Percentiles rank a stretch among this genome's conserved stretches.
phyloP scores from a whole-genome alignment of 2,113 vertebrate species.

The Chauna torquata region DNA sequence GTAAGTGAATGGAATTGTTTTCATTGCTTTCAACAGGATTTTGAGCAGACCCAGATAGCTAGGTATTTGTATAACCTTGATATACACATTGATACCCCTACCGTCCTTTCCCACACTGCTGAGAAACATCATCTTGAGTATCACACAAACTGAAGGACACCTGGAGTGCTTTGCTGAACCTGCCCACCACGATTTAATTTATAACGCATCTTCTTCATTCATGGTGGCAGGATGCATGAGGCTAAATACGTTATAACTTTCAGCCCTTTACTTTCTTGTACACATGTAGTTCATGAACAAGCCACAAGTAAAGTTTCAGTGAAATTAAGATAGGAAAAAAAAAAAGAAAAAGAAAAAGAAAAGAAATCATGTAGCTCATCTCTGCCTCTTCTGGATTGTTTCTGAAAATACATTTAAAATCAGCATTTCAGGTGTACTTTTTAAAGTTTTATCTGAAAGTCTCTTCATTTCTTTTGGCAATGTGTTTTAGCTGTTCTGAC shows the following conservation, averaged over 20 bases:
- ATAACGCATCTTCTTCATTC: not conserved
- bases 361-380: not conserved
- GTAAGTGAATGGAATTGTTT: not conserved
- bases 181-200: not conserved
- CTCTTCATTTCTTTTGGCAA: not conserved
- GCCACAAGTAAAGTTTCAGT: not conserved
- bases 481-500: not conserved
- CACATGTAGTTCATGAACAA: not conserved
- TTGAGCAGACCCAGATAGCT: not conserved
- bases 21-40: not conserved
- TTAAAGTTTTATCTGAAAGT: not conserved
- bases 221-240: not conserved
- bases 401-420: not conserved
- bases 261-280: not conserved
- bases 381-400: not conserved
- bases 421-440: not conserved
- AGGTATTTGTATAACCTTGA: not conserved
- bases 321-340: not conserved
- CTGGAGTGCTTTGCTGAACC: not conserved
- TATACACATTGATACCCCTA: not conserved
- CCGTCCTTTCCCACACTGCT: not conserved
- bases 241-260: not conserved
- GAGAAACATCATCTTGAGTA: not conserved
- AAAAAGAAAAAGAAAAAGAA: no score
- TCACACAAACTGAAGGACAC: not conserved